Evolutionary conservation across 2,113 vertebrate genomes (phyloP).

Genomic region (Oreotragus oreotragus): DNA sequence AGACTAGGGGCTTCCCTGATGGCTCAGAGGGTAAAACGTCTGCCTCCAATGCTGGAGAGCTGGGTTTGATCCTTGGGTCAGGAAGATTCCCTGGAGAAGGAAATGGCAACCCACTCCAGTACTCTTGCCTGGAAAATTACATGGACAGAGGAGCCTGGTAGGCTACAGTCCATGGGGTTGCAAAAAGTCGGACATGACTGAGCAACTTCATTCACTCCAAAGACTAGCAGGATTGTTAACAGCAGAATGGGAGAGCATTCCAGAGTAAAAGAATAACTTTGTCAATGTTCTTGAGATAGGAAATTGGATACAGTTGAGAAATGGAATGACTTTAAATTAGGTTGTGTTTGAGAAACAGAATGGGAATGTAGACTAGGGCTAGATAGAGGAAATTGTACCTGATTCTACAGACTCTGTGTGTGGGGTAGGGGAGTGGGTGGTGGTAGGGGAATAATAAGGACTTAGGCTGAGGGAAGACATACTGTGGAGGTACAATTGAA

Average conservation of each 20-base stretch:
- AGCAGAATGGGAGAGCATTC: not conserved
- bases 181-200: not conserved
- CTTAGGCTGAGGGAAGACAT: not conserved
- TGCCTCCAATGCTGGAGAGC: not conserved
- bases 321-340: not conserved
- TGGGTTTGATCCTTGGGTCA: not conserved
- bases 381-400: not conserved
- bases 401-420: not conserved
- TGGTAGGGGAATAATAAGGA: not conserved
- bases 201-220: not conserved
- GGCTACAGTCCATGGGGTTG: not conserved
- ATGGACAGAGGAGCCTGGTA: not conserved
- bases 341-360: not conserved
- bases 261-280: not conserved
- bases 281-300: not conserved
- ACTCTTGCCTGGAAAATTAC: not conserved
- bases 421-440: rapidly evolving
- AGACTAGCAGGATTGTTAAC: not conserved
- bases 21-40: not conserved
- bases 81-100: not conserved
- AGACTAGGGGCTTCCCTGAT: not conserved
- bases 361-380: not conserved
- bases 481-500: not conserved
- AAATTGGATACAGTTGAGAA: not conserved
- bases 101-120: not conserved